These are phyloP conservation scores for Rachycentron canadum DNA, from an alignment of 2,797 vertebrate species.

Conservation along the genomic window DNA sequence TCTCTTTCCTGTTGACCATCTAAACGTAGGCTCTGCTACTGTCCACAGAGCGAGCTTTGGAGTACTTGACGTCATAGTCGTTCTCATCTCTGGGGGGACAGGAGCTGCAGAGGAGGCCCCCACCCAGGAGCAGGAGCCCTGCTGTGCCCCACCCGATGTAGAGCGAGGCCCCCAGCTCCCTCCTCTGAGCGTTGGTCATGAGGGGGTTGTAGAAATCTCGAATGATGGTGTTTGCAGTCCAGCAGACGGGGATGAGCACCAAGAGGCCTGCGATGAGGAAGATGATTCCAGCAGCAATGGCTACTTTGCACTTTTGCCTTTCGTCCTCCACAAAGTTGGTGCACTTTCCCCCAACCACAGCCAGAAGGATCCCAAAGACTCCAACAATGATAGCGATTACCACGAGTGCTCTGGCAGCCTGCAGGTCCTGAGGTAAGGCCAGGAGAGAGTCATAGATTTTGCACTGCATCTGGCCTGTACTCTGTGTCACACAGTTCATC, in stretches of 20 bases:
- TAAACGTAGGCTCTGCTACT: constrained; percentile 79
- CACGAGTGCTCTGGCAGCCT: constrained; percentile 88
- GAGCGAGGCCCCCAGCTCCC: constrained; percentile 90
- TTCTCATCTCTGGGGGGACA: constrained; percentile 66
- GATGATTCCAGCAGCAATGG: constrained; percentile 80
- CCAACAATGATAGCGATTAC: constrained; percentile 85
- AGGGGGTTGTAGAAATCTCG: constrained; percentile 91
- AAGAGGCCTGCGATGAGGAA: constrained; percentile 87
- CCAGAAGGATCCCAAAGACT: constrained; percentile 83
- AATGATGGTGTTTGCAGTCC: constrained; percentile 89
- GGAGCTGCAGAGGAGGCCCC: constrained; percentile 88
- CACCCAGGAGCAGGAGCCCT: constrained; percentile 87
- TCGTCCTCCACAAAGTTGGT: constrained; percentile 90
- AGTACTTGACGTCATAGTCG: constrained; percentile 67
- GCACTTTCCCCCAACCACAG: constrained; percentile 88
- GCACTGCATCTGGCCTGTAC: constrained; percentile 94
- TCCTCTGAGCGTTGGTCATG: constrained; percentile 84
- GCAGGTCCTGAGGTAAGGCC: constrained; percentile 89
- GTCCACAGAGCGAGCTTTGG: constrained; percentile 66
- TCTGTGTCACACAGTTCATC: constrained; percentile 94
- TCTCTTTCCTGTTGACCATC: constrained; percentile 9
- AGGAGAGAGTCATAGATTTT: constrained; percentile 92
- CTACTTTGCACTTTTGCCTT: constrained; percentile 83
- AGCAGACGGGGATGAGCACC: constrained; percentile 88
- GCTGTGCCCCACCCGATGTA: constrained; percentile 92